phyloP scores from a whole-genome alignment of 1,140 invertebrate species.

The Popillia japonica region DNA sequence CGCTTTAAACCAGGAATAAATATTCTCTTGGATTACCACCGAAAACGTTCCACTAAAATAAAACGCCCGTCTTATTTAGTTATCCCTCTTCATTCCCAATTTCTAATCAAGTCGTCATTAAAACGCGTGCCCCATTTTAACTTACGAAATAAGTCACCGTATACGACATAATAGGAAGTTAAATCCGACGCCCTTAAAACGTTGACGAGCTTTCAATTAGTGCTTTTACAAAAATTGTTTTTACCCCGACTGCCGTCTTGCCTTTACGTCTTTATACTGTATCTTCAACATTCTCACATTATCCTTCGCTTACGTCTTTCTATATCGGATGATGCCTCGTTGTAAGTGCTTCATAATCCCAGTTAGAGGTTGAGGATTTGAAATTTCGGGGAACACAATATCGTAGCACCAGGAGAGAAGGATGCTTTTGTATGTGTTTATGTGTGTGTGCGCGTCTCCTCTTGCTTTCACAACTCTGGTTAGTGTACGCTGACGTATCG shows the following conservation, averaged over 20 bases:
- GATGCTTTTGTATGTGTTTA: no score
- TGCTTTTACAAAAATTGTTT: constrained; percentile 30
- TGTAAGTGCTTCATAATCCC: constrained; percentile 34
- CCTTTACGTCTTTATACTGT: neutral
- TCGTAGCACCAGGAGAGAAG: neutral
- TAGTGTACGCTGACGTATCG: constrained; percentile 13
- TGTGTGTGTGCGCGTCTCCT: neutral
- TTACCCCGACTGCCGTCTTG: neutral
- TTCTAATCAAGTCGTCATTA: constrained; percentile 15
- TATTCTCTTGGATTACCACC: neutral
- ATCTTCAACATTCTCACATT: neutral
- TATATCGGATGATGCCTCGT: neutral
- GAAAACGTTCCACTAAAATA: neutral
- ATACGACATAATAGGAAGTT: constrained; percentile 9
- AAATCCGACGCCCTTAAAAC: constrained; percentile 9
- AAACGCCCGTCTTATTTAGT: constrained; percentile 9
- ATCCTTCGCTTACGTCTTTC: neutral
- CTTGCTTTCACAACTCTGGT: neutral
- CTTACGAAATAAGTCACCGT: constrained; percentile 6
- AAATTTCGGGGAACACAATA: constrained; percentile 29
- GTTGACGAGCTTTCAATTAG: constrained; percentile 33
- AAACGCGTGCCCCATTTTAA: neutral
- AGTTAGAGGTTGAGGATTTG: constrained; percentile 33
- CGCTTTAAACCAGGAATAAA: neutral
- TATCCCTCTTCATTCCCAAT: neutral